phyloP scores from a whole-genome alignment of 2,888 invertebrate species.

The Drosophila mulleri region DNA sequence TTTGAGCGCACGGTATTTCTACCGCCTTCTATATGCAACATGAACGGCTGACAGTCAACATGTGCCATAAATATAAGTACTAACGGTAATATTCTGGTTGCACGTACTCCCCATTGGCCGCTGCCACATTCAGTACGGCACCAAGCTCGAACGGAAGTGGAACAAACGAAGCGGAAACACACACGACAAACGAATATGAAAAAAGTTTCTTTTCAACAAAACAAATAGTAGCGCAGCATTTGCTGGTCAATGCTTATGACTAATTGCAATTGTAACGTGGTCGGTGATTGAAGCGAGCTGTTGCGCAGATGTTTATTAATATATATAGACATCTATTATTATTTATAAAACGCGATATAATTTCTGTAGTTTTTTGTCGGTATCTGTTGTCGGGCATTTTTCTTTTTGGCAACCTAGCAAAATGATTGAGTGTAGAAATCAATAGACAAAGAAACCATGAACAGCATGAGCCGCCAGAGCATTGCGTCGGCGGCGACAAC shows the following conservation, averaged over 20 bases:
- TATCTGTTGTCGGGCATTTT: constrained; percentile 42
- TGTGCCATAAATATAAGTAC: constrained; percentile 77
- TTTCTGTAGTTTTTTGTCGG: constrained; percentile 50
- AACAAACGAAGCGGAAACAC: constrained; percentile 78
- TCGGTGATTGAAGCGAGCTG: constrained; percentile 21
- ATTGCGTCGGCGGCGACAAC: constrained; percentile 74
- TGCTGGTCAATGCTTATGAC: constrained; percentile 52
- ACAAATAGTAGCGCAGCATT: constrained; percentile 50
- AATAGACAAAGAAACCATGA: constrained; percentile 75
- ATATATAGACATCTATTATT: not conserved
- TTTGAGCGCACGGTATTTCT: constrained; percentile 31
- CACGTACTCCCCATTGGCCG: constrained; percentile 50
- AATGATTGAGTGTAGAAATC: constrained; percentile 74
- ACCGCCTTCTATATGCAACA: constrained; percentile 20
- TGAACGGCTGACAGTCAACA: constrained; percentile 69
- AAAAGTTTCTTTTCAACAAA: constrained; percentile 62
- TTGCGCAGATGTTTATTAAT: constrained; percentile 2
- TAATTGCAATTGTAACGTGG: constrained; percentile 51
- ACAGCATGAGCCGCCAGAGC: constrained; percentile 81
- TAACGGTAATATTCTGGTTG: constrained; percentile 71
- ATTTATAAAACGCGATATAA: constrained; percentile 6
- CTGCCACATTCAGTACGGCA: constrained; percentile 63
- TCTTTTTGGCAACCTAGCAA: constrained; percentile 24
- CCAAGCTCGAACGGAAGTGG: constrained; percentile 72
- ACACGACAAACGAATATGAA: constrained; percentile 60